phyloP scores from a whole-genome alignment of 2,113 vertebrate species.

The Chaenocephalus aceratus region DNA sequence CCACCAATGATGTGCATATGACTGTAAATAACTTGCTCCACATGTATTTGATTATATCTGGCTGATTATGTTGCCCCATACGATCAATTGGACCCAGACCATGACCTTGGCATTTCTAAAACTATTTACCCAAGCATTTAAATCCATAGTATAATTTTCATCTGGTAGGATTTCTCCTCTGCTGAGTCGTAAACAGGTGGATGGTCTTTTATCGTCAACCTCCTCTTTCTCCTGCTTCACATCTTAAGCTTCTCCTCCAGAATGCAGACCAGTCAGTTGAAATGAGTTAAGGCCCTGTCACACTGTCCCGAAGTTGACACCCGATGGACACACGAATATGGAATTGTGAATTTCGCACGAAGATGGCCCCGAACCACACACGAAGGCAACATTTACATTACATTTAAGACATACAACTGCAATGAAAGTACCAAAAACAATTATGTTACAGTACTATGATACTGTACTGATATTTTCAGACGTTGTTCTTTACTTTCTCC shows the following conservation, averaged over 20 bases:
- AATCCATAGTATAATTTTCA: constrained; percentile 8
- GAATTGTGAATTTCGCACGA: too few relatives aligned
- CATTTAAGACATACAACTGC: too few relatives aligned
- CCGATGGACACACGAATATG: too few relatives aligned
- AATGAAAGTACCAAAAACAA: too few relatives aligned
- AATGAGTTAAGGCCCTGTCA: too few relatives aligned
- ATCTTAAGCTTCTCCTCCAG: constrained; percentile 6
- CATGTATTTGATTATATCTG: background rate
- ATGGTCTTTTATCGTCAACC: background rate
- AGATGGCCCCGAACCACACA: too few relatives aligned
- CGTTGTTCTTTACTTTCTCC: too few relatives aligned
- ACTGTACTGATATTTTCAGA: too few relatives aligned
- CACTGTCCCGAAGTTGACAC: too few relatives aligned
- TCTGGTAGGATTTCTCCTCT: background rate
- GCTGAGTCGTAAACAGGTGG: background rate
- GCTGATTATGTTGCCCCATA: background rate
- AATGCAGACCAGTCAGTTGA: constrained; percentile 22
- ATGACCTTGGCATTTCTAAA: constrained; percentile 6
- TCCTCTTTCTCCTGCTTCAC: constrained; percentile 2
- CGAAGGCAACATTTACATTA: too few relatives aligned
- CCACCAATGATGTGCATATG: background rate
- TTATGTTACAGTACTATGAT: too few relatives aligned
- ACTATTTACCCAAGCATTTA: constrained; percentile 20
- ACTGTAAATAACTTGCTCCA: too few relatives aligned
- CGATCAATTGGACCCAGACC: constrained; percentile 9